Evolutionary conservation across 1,140 invertebrate species (phyloP).

Genomic region (Papilio helenus): DNA sequence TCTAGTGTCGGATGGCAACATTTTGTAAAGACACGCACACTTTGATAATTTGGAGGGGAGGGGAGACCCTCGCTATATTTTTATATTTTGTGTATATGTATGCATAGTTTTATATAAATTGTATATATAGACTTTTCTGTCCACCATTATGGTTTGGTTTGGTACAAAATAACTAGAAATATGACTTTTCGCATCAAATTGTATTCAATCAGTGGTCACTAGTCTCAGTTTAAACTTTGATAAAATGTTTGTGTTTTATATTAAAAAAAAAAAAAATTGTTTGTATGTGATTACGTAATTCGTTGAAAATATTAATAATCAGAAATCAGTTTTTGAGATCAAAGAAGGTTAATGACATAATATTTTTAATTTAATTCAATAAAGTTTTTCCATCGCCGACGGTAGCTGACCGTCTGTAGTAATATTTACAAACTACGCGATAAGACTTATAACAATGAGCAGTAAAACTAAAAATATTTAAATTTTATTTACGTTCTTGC

Average conservation of each 20-base stretch:
- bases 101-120: constrained; percentile 4
- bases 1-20: constrained; percentile 71
- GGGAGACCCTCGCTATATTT: not conserved
- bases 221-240: not conserved
- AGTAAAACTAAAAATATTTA: constrained; percentile 25
- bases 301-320: not conserved
- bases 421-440: constrained; percentile 15
- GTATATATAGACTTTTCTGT: constrained; percentile 24
- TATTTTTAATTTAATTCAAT: constrained; percentile 5
- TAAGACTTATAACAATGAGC: constrained; percentile 3
- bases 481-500: constrained; percentile 8
- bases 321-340: not conserved
- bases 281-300: not conserved
- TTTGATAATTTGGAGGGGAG: constrained; percentile 6
- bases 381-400: not conserved
- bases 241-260: not conserved
- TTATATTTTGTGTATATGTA: constrained; percentile 30
- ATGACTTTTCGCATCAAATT: not conserved
- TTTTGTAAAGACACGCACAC: constrained; percentile 53
- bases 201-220: not conserved
- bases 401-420: constrained; percentile 6
- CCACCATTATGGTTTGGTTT: constrained; percentile 11
- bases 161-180: not conserved
- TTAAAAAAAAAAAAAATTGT: too few relatives aligned
- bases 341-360: not conserved